Base-by-base conservation (phyloP, 1,140 invertebrate species). In the Drosophila pallidifrons region DNA sequence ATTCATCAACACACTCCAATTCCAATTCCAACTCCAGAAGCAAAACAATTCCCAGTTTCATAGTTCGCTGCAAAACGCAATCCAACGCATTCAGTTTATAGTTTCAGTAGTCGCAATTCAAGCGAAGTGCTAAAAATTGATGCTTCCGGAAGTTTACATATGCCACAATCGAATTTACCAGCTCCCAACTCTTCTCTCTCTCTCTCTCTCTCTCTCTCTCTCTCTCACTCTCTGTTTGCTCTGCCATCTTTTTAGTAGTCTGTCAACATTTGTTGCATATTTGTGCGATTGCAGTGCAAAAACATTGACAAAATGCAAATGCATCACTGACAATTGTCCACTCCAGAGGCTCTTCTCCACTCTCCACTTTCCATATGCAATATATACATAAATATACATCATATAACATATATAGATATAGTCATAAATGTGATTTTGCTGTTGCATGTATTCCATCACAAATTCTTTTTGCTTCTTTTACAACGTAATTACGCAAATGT, bases 101-200 rank as follows among this genome's bases (percentile, higher is more conserved):
- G 13, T 66, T 45, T 35, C 35, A 45, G 25, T 43, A 43, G 5
- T 43, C n/a, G 11, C n/a, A 35, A 20, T 55, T 67, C 15, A 45
- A 49, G 35, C 58, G n/a, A 75, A 70, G 66, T 71, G 67, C 60
- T 59, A 59, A 64, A 75, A 75, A 75, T 70, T 28, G 52, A 59
- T 64, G 67, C 73, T 75, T 65, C 38, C 68, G 73, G 38, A 38
- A 58, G 59, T 59, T 70, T 70, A 64, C 67, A 70, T 70, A 70
- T 45, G 59, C 47, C 60, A 58, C 58, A 69, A 61, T 61, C 58
- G 35, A 30, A 69, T 32, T 64, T 51, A 25, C 45, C 28, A 54
- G 1, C 32, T 54, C 6, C 28, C 28, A 57, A 28, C 11, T 49
- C 11, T 0, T 2, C 32, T 16, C 11, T 20, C 4, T 45, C 38